These are phyloP conservation scores for Malurus splendens DNA, from an alignment of 2,797 vertebrate species.

Conservation along the genomic window DNA sequence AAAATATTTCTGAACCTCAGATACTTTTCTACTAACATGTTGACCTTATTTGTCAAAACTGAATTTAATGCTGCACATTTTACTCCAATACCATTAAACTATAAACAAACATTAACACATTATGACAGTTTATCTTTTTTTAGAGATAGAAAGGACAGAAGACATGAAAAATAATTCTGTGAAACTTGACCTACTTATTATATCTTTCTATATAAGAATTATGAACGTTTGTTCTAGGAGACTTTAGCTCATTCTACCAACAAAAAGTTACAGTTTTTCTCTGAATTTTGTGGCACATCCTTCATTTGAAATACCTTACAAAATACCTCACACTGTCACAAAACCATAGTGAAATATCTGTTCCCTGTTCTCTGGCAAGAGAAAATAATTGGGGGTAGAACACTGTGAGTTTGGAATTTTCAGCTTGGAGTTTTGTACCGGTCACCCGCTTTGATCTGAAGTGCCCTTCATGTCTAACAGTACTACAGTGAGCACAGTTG, in stretches of 20 bases:
- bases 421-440: neutral
- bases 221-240: neutral
- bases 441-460: neutral
- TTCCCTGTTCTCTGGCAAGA: neutral
- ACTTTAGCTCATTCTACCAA: neutral
- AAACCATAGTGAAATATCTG: neutral
- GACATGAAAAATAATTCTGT: neutral
- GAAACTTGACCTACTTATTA: neutral
- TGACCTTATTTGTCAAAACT: neutral
- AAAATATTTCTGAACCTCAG: neutral
- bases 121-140: neutral
- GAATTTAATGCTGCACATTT: neutral
- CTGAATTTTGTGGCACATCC: neutral
- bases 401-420: neutral
- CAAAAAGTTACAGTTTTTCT: neutral
- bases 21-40: neutral
- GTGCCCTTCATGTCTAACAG: neutral
- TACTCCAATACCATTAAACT: neutral
- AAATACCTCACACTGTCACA: neutral
- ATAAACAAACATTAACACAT: neutral
- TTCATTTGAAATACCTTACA: neutral
- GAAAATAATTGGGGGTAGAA: neutral
- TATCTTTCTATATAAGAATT: neutral
- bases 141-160: neutral
- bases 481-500: neutral